Percentiles rank a stretch among this genome's conserved stretches.
These are phyloP conservation scores for Mesochorus sp. DNA, from an alignment of 2,888 invertebrate species.

Conservation along the genomic window DNA sequence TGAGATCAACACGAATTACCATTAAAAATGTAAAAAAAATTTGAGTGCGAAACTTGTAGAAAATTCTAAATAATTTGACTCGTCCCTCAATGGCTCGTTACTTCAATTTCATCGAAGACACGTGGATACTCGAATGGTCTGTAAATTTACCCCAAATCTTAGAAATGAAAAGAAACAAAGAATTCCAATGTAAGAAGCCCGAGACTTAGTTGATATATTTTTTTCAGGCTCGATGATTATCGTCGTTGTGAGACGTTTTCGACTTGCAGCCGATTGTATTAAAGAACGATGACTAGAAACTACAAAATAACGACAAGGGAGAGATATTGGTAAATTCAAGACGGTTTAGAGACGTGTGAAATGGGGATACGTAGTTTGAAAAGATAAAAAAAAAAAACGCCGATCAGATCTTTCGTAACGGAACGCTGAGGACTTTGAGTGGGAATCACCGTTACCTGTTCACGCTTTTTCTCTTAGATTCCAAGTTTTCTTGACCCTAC, in stretches of 20 bases:
- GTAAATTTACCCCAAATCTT: slow-evolving; percentile 28
- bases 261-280: slow-evolving; percentile 24
- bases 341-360: slow-evolving; percentile 29
- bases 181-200: not conserved
- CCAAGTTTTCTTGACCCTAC: slow-evolving; percentile 65
- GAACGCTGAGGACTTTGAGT: slow-evolving; percentile 19
- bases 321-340: slow-evolving; percentile 50
- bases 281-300: slow-evolving; percentile 32
- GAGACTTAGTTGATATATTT: slow-evolving; percentile 33
- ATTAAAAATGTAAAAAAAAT: slow-evolving; percentile 16
- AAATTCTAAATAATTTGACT: slow-evolving; percentile 11
- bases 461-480: slow-evolving; percentile 63
- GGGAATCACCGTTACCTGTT: slow-evolving; percentile 31
- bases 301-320: slow-evolving; percentile 32
- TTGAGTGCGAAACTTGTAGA: no score
- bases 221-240: slow-evolving; percentile 48
- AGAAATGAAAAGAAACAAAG: no score
- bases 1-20: not conserved
- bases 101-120: slow-evolving; percentile 36
- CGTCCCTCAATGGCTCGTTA: not conserved
- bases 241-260: slow-evolving; percentile 41
- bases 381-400: slow-evolving; percentile 20
- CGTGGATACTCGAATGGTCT: slow-evolving; percentile 39
- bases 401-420: slow-evolving; percentile 20
- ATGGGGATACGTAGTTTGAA: slow-evolving; percentile 3